Base-by-base conservation (phyloP, 2,797 vertebrate genomes). In the Heliangelus exortis region DNA sequence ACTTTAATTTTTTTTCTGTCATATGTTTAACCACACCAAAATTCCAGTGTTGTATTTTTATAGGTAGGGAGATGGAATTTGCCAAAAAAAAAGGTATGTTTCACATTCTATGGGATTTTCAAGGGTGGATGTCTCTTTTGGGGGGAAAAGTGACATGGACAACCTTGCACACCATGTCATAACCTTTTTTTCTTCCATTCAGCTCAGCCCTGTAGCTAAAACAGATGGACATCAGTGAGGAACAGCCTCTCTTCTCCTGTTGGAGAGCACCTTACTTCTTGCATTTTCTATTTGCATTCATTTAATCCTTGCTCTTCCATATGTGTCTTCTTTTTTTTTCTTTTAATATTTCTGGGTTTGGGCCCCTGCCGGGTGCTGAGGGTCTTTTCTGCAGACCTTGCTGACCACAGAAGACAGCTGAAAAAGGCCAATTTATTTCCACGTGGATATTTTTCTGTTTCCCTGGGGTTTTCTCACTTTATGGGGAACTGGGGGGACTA, bases 151-250 rank as follows among this genome's bases (percentile, higher is more conserved):
- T 45, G 7, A 11, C 28, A 33, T 1, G 57, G 58, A 23, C n/a
- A 62, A n/a, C 1, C 3, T 13, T 48, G 9, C 8, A 53, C 59
- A 26, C 34, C n/a, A 74, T 47, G 10, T 28, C 28, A 62, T 7
- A 29, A 8, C 9, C 7, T n/a, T 71, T 72, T 67, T 67, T 53
- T 3, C 23, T 77, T 63, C 53, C 17, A 4, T 69, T 69, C n/a
- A 57, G 4, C 13, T 63, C 29, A 55, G 26, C 39, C 34, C 45
- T 48, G 5, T 6, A 39, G 5, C 20, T 77, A 33, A 84, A 58
- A 29, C 15, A 43, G 16, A 11, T 5, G 7, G n/a, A 14, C 18
- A 25, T 18, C 50, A 58, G 0, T 0, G 4, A 15, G 21, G 3
- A 68, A 68, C 5, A 54, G 0, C 10, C 3, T 54, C 33, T 36